phyloP scores from a whole-genome alignment of 2,113 vertebrate species.

The human (Homo sapiens) region DNA sequence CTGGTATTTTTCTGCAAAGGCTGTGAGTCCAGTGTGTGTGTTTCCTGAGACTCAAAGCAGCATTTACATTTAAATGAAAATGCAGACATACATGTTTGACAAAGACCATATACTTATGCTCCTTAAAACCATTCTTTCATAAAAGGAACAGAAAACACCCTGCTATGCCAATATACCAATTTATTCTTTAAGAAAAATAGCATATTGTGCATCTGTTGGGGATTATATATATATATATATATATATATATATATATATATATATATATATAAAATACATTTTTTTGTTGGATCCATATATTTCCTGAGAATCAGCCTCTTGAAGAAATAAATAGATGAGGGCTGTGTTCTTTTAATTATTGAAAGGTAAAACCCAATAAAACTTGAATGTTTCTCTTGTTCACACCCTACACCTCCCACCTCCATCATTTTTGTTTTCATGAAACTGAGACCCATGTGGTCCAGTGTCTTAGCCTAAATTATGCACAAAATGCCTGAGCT shows the following conservation, averaged over 20 bases:
- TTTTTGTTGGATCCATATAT: neutral
- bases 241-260: no score
- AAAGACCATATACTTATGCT: conserved; percentile 56
- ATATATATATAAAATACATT: neutral
- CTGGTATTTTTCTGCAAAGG: conserved; percentile 37
- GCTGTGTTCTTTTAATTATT: neutral
- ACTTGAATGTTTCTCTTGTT: neutral
- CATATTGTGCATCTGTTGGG: neutral
- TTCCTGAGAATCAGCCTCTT: neutral
- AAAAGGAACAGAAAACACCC: conserved; percentile 36
- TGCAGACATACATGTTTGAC: conserved; percentile 46
- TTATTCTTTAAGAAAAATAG: conserved; percentile 43
- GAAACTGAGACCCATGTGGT: neutral
- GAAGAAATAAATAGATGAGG: neutral
- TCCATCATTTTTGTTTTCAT: neutral
- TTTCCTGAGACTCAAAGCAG: conserved; percentile 18
- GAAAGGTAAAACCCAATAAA: neutral
- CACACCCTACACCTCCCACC: rapidly evolving
- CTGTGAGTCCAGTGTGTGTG: neutral
- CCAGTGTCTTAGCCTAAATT: neutral
- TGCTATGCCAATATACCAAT: neutral
- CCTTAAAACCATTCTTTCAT: conserved; percentile 53
- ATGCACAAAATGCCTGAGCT: neutral
- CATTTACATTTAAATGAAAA: conserved; percentile 79
- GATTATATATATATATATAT: neutral